Evolutionary conservation across 2,888 invertebrate genomes (phyloP), one percentile per base, ranked within the genome.

Genomic region (Temnothorax rugatulus): DNA sequence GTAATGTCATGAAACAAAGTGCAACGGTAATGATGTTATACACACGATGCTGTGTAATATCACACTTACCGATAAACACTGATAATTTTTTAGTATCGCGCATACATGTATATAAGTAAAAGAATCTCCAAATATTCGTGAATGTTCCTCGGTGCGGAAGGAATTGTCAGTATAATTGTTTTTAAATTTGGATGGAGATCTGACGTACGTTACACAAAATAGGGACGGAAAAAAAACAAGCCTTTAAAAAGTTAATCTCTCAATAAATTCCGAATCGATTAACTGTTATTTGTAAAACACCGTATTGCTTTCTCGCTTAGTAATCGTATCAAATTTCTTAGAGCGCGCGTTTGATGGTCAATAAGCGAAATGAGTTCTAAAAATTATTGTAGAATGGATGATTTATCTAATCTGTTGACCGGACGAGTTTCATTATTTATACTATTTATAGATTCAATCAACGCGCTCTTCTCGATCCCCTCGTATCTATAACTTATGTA

Each of bases 381-480:
- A 50, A 47, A 25, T 7, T 29, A 41, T 15, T 41, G 21, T 13
- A 34, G 18, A 41, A 50, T 21, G 25, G 8, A 44, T 52, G 9
- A 83, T 83, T 83, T 82, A 82, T 79, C 21, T 71, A 79, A 79
- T 84, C 61, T 61, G 7, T n/a, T 79, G 29, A 29, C 29, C 44
- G n/a, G 69, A 54, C 50, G n/a, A 77, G 52, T 52, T 83, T 54
- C 38, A 21, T 66, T 61, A 34, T 29, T 29, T 29, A 29, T 29
- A 29, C 29, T 29, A 69, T 79, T 71, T 54, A 21, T 59, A 61
- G 52, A 79, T 69, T 11, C 44, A 52, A 83, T 79, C 64, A 50
- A 47, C 15, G 44, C 29, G n/a, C 61, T 29, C 21, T 21, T 41
- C 8, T 52, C 21, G 11, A 76, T 52, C 50, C 38, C 3, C 18